Percentiles rank a stretch among this genome's conserved stretches.
phyloP scores from a whole-genome alignment of 2,888 invertebrate species.

The Byasa hedistus region DNA sequence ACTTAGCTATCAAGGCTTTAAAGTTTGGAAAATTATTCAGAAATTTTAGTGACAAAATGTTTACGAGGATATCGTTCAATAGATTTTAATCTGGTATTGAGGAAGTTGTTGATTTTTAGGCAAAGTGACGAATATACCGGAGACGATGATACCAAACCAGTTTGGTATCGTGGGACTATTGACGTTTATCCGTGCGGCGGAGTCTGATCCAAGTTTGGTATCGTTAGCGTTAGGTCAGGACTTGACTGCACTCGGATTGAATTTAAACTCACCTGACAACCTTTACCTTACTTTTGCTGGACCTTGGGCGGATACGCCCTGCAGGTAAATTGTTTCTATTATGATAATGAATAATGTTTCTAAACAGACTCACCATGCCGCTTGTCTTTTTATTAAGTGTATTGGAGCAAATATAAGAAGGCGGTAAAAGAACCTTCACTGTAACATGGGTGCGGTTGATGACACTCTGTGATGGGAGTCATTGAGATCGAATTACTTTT shows the following conservation, averaged over 20 bases:
- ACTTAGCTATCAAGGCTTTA: too few relatives aligned
- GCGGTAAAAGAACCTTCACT: too few relatives aligned
- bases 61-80: constrained; percentile 32
- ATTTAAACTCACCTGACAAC: constrained; percentile 98
- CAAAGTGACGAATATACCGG: constrained; percentile 98
- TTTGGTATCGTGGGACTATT: constrained; percentile 99
- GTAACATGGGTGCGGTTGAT: too few relatives aligned
- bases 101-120: constrained; percentile 77
- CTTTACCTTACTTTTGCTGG: constrained; percentile 99
- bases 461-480: too few relatives aligned
- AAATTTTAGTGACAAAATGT: constrained; percentile 5
- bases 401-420: not conserved
- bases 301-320: constrained; percentile 98
- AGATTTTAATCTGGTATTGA: constrained; percentile 18
- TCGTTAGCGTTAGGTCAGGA: constrained; percentile 98
- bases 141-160: constrained; percentile 99
- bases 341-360: not conserved
- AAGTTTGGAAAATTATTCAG: not conserved
- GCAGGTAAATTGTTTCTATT: constrained; percentile 74
- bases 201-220: constrained; percentile 97
- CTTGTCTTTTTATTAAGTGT: not conserved
- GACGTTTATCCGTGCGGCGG: constrained; percentile 98
- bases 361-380: not conserved
- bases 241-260: constrained; percentile 97
- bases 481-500: too few relatives aligned